These are phyloP conservation scores for Python bivittatus DNA, from an alignment of 2,113 vertebrate species.

Conservation along the genomic window DNA sequence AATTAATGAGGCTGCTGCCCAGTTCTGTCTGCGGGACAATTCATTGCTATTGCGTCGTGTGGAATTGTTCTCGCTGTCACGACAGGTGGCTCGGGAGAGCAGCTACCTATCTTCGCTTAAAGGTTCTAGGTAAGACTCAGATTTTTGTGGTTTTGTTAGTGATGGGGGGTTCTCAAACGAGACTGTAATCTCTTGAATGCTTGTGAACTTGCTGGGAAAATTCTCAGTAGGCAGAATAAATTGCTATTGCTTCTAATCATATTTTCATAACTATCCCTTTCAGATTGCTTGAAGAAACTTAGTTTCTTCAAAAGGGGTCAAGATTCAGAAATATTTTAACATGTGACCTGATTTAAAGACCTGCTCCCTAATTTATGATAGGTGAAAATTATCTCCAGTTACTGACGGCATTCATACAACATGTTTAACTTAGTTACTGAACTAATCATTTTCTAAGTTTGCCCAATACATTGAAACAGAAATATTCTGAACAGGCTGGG, in stretches of 20 bases:
- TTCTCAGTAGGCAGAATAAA: background rate
- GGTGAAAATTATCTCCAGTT: background rate
- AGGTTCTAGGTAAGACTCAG: constrained; percentile 82
- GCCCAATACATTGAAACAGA: no score
- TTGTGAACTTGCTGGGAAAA: background rate
- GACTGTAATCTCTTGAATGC: background rate
- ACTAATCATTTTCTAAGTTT: no score
- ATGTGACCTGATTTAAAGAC: background rate
- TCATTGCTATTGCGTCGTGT: constrained; percentile 89
- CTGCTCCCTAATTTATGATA: background rate
- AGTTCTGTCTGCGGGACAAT: constrained; percentile 95
- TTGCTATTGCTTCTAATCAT: background rate
- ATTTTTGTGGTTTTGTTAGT: fast-evolving
- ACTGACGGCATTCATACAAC: background rate
- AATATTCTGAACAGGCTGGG: no score
- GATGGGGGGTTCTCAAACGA: background rate
- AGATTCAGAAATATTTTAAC: background rate
- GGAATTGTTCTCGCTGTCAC: constrained; percentile 92
- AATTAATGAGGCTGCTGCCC: constrained; percentile 95
- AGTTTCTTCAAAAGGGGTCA: background rate
- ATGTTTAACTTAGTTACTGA: no score
- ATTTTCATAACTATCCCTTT: background rate
- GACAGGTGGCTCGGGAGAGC: constrained; percentile 93
- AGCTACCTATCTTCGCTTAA: constrained; percentile 92
- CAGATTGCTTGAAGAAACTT: background rate